Evolutionary conservation across 2,113 vertebrate species (phyloP).

Genomic region (Microtus ochrogaster): DNA sequence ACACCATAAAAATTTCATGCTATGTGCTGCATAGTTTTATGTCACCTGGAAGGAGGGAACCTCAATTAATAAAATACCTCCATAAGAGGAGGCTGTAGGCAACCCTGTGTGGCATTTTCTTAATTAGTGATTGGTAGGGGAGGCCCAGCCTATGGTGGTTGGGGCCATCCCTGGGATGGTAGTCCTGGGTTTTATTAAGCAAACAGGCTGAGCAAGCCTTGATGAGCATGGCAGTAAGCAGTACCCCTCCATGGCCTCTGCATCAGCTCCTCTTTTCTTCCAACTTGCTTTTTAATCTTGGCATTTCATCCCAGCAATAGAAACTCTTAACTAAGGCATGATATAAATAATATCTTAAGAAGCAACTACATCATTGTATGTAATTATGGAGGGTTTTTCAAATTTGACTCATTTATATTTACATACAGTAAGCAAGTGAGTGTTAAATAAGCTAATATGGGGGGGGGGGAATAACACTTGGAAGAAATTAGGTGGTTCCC

Average conservation of each 20-base stretch:
- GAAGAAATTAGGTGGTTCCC: conserved; percentile 22
- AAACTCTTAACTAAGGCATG: not conserved
- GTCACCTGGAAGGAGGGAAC: not conserved
- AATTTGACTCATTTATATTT: conserved; percentile 36
- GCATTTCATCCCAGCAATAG: not conserved
- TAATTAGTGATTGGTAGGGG: not conserved
- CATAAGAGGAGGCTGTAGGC: not conserved
- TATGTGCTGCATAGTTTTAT: not conserved
- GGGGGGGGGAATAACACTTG: conserved; percentile 14
- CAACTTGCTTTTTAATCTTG: not conserved
- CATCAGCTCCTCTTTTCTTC: not conserved
- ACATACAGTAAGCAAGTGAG: conserved; percentile 12
- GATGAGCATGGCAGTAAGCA: not conserved
- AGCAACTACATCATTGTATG: not conserved
- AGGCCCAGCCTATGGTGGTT: not conserved
- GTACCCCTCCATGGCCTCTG: not conserved
- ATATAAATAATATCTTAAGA: conserved; percentile 39
- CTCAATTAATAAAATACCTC: not conserved
- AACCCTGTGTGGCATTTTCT: not conserved
- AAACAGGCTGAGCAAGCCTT: not conserved
- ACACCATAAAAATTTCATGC: conserved; percentile 47
- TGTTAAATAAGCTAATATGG: conserved; percentile 37
- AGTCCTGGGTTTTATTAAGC: not conserved
- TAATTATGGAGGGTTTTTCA: not conserved
- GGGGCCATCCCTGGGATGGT: not conserved